Evolutionary conservation across 2,797 vertebrate species (phyloP), one percentile per base, ranked within the genome.

Genomic region (Smutsia temminckii): DNA sequence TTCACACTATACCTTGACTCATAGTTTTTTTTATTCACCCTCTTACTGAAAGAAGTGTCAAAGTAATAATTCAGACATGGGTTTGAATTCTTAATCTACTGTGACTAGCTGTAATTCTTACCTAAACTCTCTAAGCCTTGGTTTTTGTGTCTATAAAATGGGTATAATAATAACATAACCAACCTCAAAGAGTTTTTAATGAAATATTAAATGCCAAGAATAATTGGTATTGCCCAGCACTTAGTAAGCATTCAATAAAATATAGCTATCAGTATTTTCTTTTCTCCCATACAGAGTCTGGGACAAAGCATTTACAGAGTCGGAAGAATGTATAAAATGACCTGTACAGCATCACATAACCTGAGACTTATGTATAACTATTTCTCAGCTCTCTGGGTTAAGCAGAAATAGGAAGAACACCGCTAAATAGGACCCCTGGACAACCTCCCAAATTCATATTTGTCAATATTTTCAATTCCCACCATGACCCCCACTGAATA

Each of bases 391-490:
- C 21, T 69, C 57, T 68, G 14, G 8, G 6, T 51, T 83, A 68
- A 91, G 85, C 1, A 63, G 17, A 84, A 91, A 83, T 49, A 91
- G 21, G n/a, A 89, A 93, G 29, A 89, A 91, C 8, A 86, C 27
- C 84, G 40, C 46, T 89, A 88, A 88, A 94, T 81, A 89, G 64
- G 88, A 68, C 18, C 18, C 16, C 51, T 51, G 20, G 12, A 34
- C 85, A 85, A 78, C 69, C 21, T 74, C 68, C 14, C 29, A 86
- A 96, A 91, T 91, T 93, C 29, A 75, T 85, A 88, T 91, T 92
- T 88, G 25, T 87, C 27, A 90, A 8, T 77, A 85, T 74, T 91
- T 96, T 91, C 49, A 64, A 89, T 75, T 79, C 68, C 32, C n/a
- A 94, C 53, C 13, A 42, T 25, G 49, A 81, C 0, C 4, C 6